Evolutionary conservation across 2,113 vertebrate species (phyloP).

Genomic region (Embiotoca jacksoni): DNA sequence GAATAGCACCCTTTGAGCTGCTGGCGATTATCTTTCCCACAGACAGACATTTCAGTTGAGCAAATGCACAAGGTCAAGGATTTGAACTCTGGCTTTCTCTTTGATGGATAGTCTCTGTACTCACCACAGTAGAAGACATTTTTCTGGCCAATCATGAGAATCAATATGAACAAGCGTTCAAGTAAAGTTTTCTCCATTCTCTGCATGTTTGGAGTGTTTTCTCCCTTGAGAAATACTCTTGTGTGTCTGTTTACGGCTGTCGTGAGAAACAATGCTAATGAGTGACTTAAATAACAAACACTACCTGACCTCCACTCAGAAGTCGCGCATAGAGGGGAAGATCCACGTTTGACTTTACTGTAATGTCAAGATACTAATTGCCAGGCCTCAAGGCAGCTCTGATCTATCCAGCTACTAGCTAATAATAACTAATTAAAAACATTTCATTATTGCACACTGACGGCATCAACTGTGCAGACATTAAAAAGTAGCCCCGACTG

Average conservation of each 20-base stretch:
- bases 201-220: constrained; percentile 24
- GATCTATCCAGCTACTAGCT: constrained; percentile 22
- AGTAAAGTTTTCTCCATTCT: not conserved
- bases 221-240: constrained; percentile 20
- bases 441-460: constrained; percentile 39
- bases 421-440: constrained; percentile 58
- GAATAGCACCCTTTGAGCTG: constrained; percentile 51
- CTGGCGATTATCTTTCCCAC: constrained; percentile 38
- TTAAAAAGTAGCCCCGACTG: constrained; percentile 21
- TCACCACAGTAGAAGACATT: constrained; percentile 11
- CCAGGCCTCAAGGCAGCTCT: constrained; percentile 46
- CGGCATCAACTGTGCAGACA: constrained; percentile 37
- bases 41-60: constrained; percentile 42
- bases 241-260: constrained; percentile 29
- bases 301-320: constrained; percentile 9
- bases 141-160: constrained; percentile 30
- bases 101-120: constrained; percentile 39
- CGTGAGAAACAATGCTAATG: constrained; percentile 21
- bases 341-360: constrained; percentile 24
- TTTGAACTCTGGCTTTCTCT: constrained; percentile 38
- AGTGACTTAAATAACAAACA: constrained; percentile 38
- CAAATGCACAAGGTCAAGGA: constrained; percentile 44
- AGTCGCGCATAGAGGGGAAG: constrained; percentile 19
- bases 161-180: constrained; percentile 39
- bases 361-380: constrained; percentile 41